Percentiles rank a stretch among this genome's conserved stretches.
phyloP scores from a whole-genome alignment of 1,140 invertebrate genomes.

The Lepidurus apus region DNA sequence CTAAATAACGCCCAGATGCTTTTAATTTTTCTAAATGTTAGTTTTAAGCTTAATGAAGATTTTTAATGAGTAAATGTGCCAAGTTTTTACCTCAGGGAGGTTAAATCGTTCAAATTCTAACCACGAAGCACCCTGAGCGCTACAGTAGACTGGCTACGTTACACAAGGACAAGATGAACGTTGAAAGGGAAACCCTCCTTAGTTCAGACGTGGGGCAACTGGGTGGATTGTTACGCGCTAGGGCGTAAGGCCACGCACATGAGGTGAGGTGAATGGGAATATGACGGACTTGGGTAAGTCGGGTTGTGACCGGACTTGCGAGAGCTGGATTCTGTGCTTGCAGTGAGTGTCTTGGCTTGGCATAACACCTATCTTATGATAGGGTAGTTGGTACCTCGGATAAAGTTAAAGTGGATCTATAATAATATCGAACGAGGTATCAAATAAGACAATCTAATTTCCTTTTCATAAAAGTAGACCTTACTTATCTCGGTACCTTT shows the following conservation, averaged over 20 bases:
- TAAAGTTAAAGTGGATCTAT: background rate
- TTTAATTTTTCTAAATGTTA: too few relatives aligned
- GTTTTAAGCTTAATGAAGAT: too few relatives aligned
- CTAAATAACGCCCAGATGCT: too few relatives aligned
- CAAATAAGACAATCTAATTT: too few relatives aligned
- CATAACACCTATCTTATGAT: background rate
- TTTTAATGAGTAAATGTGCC: too few relatives aligned
- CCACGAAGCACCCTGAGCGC: background rate
- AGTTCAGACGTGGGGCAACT: conserved; percentile 9
- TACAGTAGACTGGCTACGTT: background rate
- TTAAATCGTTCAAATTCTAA: too few relatives aligned
- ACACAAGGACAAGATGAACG: background rate
- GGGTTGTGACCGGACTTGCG: conserved; percentile 16
- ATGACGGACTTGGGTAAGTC: conserved; percentile 16
- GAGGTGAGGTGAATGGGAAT: conserved; percentile 21
- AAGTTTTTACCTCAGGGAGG: too few relatives aligned
- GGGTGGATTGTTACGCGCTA: conserved; percentile 20
- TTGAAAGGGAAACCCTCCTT: background rate
- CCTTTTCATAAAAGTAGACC: too few relatives aligned
- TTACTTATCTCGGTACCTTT: too few relatives aligned
- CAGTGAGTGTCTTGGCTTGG: background rate
- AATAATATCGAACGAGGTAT: background rate
- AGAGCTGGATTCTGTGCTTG: background rate
- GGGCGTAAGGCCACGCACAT: conserved; percentile 13
- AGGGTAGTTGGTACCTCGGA: background rate